Percentiles rank a stretch among this genome's conserved stretches.
Conservation (phyloP, 2,888 invertebrate species). For the Dorcus parallelipipedus region DNA sequence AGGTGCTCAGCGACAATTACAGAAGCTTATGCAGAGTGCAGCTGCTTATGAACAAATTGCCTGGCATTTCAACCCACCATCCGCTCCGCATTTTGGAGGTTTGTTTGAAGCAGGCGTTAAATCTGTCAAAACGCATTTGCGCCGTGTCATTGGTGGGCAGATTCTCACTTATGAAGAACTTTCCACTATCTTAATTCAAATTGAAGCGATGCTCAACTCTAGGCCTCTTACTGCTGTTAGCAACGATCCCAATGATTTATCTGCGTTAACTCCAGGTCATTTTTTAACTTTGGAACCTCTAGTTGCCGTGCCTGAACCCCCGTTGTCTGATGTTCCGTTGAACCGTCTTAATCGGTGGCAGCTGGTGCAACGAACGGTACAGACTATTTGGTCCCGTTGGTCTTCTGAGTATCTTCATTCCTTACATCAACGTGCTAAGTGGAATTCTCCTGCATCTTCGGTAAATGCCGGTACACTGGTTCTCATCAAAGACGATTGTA, state of each 20-base stretch:
- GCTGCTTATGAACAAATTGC: constrained; percentile 5
- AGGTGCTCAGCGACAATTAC: constrained; percentile 18
- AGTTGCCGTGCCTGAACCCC: constrained; percentile 12
- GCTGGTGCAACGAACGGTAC: constrained; percentile 5
- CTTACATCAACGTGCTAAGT: too few relatives aligned
- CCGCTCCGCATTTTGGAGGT: constrained; percentile 16
- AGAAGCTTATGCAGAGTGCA: neutral
- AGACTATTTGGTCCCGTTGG: constrained; percentile 24
- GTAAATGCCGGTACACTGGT: too few relatives aligned
- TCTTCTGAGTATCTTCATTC: constrained; percentile 11
- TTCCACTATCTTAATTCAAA: neutral
- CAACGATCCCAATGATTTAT: neutral
- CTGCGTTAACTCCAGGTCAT: constrained; percentile 28
- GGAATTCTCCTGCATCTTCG: too few relatives aligned
- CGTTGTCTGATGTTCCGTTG: neutral
- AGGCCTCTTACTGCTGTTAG: neutral
- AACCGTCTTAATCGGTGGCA: constrained; percentile 8
- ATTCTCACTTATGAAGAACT: neutral
- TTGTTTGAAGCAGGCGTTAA: constrained; percentile 27
- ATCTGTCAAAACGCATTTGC: constrained; percentile 8
- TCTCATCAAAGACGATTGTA: too few relatives aligned
- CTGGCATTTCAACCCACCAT: constrained; percentile 21
- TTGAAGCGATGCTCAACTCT: neutral
- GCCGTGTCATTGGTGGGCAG: neutral
- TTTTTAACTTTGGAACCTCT: constrained; percentile 23